These are phyloP conservation scores for Allobates femoralis DNA, from an alignment of 2,797 vertebrate genomes.

Conservation along the genomic window DNA sequence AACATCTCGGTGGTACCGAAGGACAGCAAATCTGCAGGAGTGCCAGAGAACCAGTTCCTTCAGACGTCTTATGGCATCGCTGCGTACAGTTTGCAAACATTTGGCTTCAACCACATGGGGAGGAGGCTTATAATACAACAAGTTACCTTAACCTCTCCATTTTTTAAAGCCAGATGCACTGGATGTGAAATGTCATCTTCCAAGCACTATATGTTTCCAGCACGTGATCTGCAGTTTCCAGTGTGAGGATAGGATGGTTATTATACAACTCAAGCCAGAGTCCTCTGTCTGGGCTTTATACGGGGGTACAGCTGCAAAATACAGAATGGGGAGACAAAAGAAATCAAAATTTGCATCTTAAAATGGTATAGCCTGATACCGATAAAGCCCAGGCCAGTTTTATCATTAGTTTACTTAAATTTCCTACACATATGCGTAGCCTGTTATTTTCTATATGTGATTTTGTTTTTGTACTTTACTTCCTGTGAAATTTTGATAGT, in stretches of 20 bases:
- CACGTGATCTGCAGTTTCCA: conserved; percentile 68
- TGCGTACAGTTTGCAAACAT: neutral
- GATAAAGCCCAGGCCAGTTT: too few species aligned
- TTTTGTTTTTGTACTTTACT: neutral
- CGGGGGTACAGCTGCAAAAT: conserved; percentile 89
- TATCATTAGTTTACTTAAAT: too few species aligned
- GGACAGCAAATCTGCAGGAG: neutral
- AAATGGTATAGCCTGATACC: too few species aligned
- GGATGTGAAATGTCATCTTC: conserved; percentile 68
- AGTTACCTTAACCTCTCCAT: neutral
- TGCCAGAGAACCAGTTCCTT: neutral
- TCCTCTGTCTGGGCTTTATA: conserved; percentile 96
- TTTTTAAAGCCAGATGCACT: neutral
- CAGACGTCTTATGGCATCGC: neutral
- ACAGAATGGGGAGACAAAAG: neutral
- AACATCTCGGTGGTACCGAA: conserved; percentile 12
- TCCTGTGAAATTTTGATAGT: neutral
- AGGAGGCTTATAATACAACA: neutral
- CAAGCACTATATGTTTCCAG: conserved; percentile 67
- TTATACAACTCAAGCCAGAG: conserved; percentile 82
- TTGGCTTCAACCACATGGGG: neutral
- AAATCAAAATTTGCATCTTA: neutral
- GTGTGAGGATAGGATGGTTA: conserved; percentile 61
- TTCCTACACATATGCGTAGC: too few species aligned
- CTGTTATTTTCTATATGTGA: neutral